Percentiles rank a stretch among this genome's conserved stretches.
These are phyloP conservation scores for Papilio aristodemus DNA, from an alignment of 1,140 invertebrate species.

Conservation along the genomic window DNA sequence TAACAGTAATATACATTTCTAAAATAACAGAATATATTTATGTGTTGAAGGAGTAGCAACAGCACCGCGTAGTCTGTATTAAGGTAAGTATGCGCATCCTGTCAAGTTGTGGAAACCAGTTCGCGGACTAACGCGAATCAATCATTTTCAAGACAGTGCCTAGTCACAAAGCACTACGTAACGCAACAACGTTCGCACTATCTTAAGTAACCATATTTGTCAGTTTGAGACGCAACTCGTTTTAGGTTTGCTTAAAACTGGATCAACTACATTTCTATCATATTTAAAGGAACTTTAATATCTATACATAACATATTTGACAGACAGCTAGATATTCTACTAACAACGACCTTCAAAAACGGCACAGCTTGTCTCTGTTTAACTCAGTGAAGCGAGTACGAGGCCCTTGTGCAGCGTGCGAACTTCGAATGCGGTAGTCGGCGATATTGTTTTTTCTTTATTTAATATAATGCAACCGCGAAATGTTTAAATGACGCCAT, in stretches of 20 bases:
- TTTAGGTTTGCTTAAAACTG: constrained; percentile 6
- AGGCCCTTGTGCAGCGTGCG: constrained; percentile 24
- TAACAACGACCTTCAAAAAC: neutral
- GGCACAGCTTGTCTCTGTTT: neutral
- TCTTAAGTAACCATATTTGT: constrained; percentile 22
- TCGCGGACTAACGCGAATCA: constrained; percentile 23
- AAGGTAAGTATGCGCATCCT: constrained; percentile 33
- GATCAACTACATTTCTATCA: constrained; percentile 19
- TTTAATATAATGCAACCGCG: constrained; percentile 64
- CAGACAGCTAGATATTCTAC: neutral
- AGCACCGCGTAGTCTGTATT: constrained; percentile 1
- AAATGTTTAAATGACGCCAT: constrained; percentile 75
- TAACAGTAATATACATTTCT: neutral
- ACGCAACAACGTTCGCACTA: constrained; percentile 16
- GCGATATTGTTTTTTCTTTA: constrained; percentile 47
- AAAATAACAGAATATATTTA: constrained; percentile 1
- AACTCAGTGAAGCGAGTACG: neutral
- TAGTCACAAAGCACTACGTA: constrained; percentile 27
- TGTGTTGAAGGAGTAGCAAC: constrained; percentile 11
- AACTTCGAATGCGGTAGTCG: constrained; percentile 38
- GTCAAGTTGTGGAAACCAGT: constrained; percentile 31
- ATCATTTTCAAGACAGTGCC: constrained; percentile 27
- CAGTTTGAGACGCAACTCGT: constrained; percentile 11
- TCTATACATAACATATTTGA: neutral
- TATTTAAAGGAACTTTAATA: constrained; percentile 8